Conservation (phyloP, 1,140 invertebrate species). For the Heliothis subflexa region DNA sequence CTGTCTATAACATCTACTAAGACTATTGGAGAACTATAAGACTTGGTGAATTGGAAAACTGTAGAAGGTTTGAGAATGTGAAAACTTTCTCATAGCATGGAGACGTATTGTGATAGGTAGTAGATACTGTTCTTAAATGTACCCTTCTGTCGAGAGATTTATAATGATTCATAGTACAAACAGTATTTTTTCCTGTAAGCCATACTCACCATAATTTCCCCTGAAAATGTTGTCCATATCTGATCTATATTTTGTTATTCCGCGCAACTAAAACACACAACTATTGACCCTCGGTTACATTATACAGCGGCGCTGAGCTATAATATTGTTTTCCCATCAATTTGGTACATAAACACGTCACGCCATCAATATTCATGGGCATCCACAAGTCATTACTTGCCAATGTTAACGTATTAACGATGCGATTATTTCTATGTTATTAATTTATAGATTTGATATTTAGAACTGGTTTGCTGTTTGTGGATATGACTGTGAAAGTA, state of each 20-base stretch:
- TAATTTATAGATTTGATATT: slow-evolving; percentile 28
- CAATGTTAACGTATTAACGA: slow-evolving; percentile 30
- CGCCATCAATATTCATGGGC: slow-evolving; percentile 46
- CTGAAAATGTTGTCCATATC: background rate
- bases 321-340: slow-evolving; percentile 50
- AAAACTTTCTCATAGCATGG: too few relatives aligned
- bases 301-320: slow-evolving; percentile 21
- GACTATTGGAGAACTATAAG: too few relatives aligned
- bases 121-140: too few relatives aligned
- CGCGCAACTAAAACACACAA: background rate
- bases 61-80: too few relatives aligned
- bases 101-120: too few relatives aligned
- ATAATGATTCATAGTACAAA: too few relatives aligned
- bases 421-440: slow-evolving; percentile 34
- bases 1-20: too few relatives aligned
- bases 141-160: too few relatives aligned
- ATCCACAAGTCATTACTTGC: slow-evolving; percentile 37
- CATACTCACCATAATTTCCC: background rate
- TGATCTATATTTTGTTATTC: background rate
- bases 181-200: too few relatives aligned
- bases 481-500: background rate
- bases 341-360: slow-evolving; percentile 47
- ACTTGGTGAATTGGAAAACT: too few relatives aligned
- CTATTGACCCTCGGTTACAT: slow-evolving; percentile 20
- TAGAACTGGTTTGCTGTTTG: background rate